Evolutionary conservation across 2,113 vertebrate species (phyloP).

Genomic region (Scalopus aquaticus): DNA sequence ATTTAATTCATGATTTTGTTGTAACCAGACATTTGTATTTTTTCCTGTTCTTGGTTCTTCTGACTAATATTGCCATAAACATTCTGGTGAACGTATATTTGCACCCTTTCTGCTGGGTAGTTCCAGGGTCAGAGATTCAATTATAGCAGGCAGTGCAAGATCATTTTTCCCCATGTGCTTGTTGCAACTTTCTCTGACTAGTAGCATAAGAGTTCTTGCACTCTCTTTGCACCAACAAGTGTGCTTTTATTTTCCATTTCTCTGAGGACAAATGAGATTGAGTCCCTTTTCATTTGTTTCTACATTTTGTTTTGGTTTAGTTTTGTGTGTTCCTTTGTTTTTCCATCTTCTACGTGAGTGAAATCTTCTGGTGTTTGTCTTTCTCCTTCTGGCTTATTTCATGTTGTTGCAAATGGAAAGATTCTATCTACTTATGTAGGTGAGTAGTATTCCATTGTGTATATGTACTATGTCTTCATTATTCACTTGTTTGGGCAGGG

Average conservation of each 20-base stretch:
- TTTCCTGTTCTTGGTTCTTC: not conserved
- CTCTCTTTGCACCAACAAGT: not conserved
- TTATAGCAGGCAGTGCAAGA: not conserved
- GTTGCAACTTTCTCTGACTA: not conserved
- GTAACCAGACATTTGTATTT: not conserved
- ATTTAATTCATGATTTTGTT: not conserved
- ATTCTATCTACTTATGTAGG: no score
- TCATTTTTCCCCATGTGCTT: not conserved
- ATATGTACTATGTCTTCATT: no score
- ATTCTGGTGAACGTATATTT: not conserved
- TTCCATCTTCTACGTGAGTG: no score
- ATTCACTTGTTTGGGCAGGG: no score
- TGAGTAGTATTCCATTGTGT: no score
- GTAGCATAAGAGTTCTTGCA: not conserved
- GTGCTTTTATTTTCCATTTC: not conserved
- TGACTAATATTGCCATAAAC: not conserved
- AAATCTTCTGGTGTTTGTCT: no score
- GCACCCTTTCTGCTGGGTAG: not conserved
- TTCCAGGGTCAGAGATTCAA: no score
- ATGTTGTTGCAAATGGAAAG: no score
- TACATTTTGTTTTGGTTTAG: not conserved
- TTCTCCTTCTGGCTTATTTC: no score
- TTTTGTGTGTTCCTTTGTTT: not conserved
- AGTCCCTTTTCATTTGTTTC: not conserved
- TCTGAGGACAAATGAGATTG: not conserved